phyloP scores from a whole-genome alignment of 2,888 invertebrate genomes.

The Rhagophthalmus giganteus region DNA sequence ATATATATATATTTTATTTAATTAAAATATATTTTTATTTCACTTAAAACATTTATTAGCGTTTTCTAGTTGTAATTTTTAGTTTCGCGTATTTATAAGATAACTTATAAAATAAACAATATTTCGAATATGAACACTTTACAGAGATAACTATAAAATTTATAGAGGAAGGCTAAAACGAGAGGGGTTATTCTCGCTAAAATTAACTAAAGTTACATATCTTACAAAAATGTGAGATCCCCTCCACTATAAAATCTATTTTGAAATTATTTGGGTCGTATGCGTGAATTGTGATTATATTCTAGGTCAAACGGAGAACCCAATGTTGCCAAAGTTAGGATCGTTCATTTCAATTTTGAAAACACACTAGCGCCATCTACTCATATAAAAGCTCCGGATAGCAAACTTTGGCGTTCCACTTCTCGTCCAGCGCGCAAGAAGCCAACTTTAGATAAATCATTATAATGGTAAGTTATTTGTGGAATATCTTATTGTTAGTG shows the following conservation, averaged over 20 bases:
- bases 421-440: conserved; percentile 75
- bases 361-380: conserved; percentile 68
- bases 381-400: conserved; percentile 73
- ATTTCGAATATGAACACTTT: too few species aligned
- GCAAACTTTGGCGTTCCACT: conserved; percentile 72
- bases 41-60: too few species aligned
- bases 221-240: conserved; percentile 32
- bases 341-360: conserved; percentile 11
- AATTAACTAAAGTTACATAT: conserved; percentile 20
- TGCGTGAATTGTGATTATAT: conserved; percentile 10
- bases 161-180: too few species aligned
- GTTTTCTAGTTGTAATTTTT: too few species aligned
- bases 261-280: conserved; percentile 21
- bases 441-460: conserved; percentile 59
- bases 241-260: conserved; percentile 29
- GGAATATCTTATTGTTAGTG: too few species aligned
- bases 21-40: too few species aligned
- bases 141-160: too few species aligned
- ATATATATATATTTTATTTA: too few species aligned
- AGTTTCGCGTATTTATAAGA: too few species aligned
- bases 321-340: conserved; percentile 17
- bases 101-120: too few species aligned
- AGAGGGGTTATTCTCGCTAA: too few species aligned
- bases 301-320: conserved; percentile 13
- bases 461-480: conserved; percentile 54